Percentiles rank a stretch among this genome's conserved stretches.
phyloP scores from a whole-genome alignment of 2,888 invertebrate species.

The Marasmarcha lunaedactyla region DNA sequence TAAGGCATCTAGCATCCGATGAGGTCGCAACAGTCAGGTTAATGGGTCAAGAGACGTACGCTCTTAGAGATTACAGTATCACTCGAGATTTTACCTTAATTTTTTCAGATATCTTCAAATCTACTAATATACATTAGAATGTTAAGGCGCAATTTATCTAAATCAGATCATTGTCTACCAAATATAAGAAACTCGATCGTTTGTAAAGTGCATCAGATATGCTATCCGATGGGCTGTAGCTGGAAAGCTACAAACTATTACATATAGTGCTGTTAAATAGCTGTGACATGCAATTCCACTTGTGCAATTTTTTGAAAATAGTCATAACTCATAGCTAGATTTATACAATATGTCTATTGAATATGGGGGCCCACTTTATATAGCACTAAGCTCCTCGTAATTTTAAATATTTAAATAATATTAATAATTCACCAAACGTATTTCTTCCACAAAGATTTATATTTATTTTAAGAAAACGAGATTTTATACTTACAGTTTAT shows the following conservation, averaged over 20 bases:
- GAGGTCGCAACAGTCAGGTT: conserved; percentile 53
- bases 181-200: conserved; percentile 30
- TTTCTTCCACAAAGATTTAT: conserved; percentile 65
- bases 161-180: conserved; percentile 54
- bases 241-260: conserved; percentile 19
- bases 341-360: conserved; percentile 62
- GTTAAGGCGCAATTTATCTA: conserved; percentile 51
- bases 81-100: conserved; percentile 60
- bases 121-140: conserved; percentile 53
- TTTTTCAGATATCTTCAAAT: conserved; percentile 52
- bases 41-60: conserved; percentile 41
- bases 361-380: conserved; percentile 63
- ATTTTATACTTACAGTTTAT: conserved; percentile 52
- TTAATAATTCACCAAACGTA: conserved; percentile 50
- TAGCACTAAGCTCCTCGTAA: conserved; percentile 43
- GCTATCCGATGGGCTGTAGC: background rate
- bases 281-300: conserved; percentile 68
- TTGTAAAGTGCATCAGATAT: background rate
- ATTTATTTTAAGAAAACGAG: conserved; percentile 60
- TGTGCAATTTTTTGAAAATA: conserved; percentile 67
- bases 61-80: conserved; percentile 66
- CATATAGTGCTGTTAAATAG: conserved; percentile 56
- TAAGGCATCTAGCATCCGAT: conserved; percentile 66
- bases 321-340: conserved; percentile 66
- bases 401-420: conserved; percentile 19